Base-by-base conservation (phyloP, 2,888 invertebrate species). In the Drosophila birchii region DNA sequence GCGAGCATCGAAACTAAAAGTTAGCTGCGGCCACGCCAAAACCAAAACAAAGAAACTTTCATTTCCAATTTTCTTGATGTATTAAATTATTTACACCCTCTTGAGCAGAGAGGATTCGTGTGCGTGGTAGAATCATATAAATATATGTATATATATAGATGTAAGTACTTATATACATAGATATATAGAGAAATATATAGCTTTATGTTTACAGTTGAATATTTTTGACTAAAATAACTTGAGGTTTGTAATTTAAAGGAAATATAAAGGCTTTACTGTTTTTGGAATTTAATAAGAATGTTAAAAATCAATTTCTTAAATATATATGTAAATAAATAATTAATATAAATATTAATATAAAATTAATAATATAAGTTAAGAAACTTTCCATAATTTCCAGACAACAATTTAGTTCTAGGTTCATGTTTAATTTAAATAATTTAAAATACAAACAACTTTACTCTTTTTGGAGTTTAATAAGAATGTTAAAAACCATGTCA, bases 61-160 rank as follows among this genome's bases (percentile, higher is more conserved):
- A 88, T 90, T 90, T 89, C 90, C 90, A 89, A 90, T 89, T 90
- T 89, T 85, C 83, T 88, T 86, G 88, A 90, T 90, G 89, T 91
- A 89, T 90, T 81, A 85, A 91, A 90, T 91, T 90, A 91, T 89
- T 87, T 90, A 90, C 90, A 82, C 89, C 86, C 90, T 89, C 90
- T 91, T 90, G 90, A 90, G 78, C 89, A 88, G 74, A 88, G 74
- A 85, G 77, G 79, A 80, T 75, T 77, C 75, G 77, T 89, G 78
- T 86, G 73, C 68, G 78, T 78, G 76, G 38, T 55, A 55, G 41
- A 49, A 36, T 58, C 53, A 61, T 71, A 61, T 54, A 26, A 47
- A 18, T 29, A 23, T 29, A 20, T 26, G 26, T 26, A 26, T 4
- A 60, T 71, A 60, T 54, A 20, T 29, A 20, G 32, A 32, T 9